phyloP scores from a whole-genome alignment of 2,113 vertebrate species.

The Podilymbus podiceps region DNA sequence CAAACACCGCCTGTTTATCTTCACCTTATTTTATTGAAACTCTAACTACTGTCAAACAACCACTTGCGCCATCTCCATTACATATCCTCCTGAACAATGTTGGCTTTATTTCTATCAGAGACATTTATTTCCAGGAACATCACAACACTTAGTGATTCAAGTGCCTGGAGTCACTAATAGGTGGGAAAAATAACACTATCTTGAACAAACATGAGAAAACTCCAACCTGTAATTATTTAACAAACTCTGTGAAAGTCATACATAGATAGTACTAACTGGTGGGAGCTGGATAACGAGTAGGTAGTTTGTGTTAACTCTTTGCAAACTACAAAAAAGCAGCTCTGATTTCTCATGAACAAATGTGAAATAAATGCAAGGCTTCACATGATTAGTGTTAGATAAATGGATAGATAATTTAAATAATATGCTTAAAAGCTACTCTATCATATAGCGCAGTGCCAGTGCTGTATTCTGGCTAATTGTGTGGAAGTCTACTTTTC shows the following conservation, averaged over 20 bases:
- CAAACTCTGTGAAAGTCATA: background rate
- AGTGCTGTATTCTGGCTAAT: background rate
- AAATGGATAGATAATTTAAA: background rate
- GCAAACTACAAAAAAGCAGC: background rate
- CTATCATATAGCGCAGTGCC: background rate
- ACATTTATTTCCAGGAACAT: background rate
- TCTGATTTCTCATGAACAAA: background rate
- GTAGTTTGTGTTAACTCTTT: conserved; percentile 8
- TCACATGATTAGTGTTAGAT: background rate
- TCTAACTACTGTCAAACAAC: background rate
- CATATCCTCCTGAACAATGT: background rate
- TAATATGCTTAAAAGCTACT: background rate
- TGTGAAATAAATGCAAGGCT: background rate
- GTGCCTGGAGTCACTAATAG: background rate
- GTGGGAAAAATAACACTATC: conserved; percentile 55
- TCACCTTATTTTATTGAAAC: background rate
- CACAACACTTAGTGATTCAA: conserved; percentile 26
- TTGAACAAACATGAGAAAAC: conserved; percentile 57
- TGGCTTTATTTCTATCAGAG: background rate
- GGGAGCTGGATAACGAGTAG: background rate
- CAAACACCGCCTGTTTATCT: background rate
- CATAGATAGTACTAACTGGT: background rate
- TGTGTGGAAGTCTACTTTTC: background rate
- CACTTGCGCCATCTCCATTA: background rate
- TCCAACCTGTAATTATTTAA: conserved; percentile 51